Evolutionary conservation across 2,888 invertebrate species (phyloP).

Genomic region (Leptinotarsa tumamoca): DNA sequence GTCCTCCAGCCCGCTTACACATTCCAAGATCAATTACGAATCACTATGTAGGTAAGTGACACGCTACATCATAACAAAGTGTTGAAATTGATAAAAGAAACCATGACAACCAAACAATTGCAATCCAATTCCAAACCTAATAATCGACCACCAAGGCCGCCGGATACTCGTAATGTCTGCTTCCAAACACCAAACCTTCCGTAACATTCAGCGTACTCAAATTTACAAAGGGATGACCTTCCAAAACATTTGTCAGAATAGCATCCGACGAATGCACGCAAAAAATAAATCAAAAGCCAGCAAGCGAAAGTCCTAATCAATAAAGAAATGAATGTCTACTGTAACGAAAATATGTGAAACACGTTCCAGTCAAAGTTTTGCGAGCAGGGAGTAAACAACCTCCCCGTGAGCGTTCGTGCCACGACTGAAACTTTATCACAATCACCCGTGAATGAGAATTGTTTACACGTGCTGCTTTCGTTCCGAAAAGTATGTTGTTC

Average conservation of each 20-base stretch:
- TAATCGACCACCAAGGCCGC: constrained; percentile 10
- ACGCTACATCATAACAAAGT: constrained; percentile 22
- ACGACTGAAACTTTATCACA: constrained; percentile 26
- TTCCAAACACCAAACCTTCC: constrained; percentile 8
- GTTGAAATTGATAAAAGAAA: constrained; percentile 22
- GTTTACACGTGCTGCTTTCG: constrained; percentile 17
- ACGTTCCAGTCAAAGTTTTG: constrained; percentile 64
- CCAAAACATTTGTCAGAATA: constrained; percentile 6
- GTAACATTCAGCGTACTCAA: constrained; percentile 13
- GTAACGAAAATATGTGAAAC: constrained; percentile 59
- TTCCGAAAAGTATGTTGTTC: constrained; percentile 10
- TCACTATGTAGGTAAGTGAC: constrained; percentile 18
- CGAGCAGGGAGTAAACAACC: constrained; percentile 56
- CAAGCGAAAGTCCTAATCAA: constrained; percentile 65
- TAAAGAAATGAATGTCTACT: constrained; percentile 63
- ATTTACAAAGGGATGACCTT: background rate
- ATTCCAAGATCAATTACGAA: constrained; percentile 11
- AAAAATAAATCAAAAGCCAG: constrained; percentile 56
- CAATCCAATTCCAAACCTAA: constrained; percentile 15
- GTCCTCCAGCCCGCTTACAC: background rate
- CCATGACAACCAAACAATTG: constrained; percentile 29
- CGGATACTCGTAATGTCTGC: background rate
- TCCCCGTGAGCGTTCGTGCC: constrained; percentile 30
- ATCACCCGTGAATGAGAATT: constrained; percentile 24
- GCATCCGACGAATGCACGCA: constrained; percentile 32